Base-by-base conservation (phyloP, 64 coral and sea anemone genomes). In the Trachythela sp. region DNA sequence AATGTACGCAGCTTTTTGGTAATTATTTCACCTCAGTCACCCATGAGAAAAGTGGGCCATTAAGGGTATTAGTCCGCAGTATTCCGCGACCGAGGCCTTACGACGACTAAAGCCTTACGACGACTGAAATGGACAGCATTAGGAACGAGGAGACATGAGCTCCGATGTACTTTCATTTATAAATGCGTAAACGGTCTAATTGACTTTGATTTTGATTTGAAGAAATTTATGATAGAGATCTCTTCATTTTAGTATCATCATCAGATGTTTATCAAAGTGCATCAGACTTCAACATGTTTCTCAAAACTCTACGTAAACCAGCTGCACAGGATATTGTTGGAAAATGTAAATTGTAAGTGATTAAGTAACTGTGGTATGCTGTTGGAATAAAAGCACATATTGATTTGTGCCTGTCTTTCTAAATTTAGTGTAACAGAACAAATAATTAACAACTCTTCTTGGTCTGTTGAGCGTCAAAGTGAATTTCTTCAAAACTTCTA, bases 401-500 rank as follows among this genome's bases (percentile, higher is more conserved):
- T 64, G 4, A n/a, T 64, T 26, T 27, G 24, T 36, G 30, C 56
- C 40, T 35, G 31, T 40, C 27, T 42, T 90, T 45, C 42, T 45
- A 4, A 45, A 45, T 87, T 26, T 42, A 99, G 96, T 36, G 94
- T 99, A 83, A 86, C 94, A 48, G 70, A 94, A 39, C 88, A 88
- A 59, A 77, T 99, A 24, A 85, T 91, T 39, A 80, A 77, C 54
- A 94, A 85, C 77, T 77, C 91, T 48, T 80, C 89, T 17, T 77
- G 94, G 40, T 89, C 91, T 58, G 96, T 99, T 7, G 93, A 93
- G 9, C 54, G 94, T n/a, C 93, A 94, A 58, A 99, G 96, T 90
- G 93, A 99, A 71, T 93, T 93, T 89, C 88, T 99, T 22, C 96
- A 99, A 85, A 94, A 99, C 24, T 99, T 99, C 58, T 99, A 99